These are phyloP conservation scores for Odontamblyopus lacepedii DNA, from an alignment of 2,797 vertebrate genomes.

Conservation along the genomic window DNA sequence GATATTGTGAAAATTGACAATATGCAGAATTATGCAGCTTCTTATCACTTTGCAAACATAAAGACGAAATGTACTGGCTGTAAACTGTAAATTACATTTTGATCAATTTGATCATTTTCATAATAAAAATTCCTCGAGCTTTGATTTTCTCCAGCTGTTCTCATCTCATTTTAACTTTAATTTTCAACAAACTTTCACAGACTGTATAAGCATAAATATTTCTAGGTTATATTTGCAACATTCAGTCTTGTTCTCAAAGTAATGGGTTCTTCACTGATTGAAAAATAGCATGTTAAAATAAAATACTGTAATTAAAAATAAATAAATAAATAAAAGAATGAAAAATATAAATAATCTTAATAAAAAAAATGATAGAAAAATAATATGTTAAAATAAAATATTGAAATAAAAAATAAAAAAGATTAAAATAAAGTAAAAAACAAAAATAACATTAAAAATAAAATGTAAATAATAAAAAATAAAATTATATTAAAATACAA, in stretches of 20 bases:
- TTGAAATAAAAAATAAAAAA: too few species aligned
- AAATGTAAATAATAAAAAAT: too few species aligned
- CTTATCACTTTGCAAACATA: not conserved
- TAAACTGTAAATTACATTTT: not conserved
- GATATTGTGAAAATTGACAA: not conserved
- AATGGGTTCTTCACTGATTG: not conserved
- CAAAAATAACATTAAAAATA: too few species aligned
- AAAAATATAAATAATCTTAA: too few species aligned
- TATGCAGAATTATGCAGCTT: not conserved
- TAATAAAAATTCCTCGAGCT: not conserved
- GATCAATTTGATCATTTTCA: not conserved
- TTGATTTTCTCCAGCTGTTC: not conserved
- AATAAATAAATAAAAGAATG: not conserved
- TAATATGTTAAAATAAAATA: too few species aligned
- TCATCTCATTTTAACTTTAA: not conserved
- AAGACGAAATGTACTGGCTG: not conserved
- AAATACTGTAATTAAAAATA: not conserved
- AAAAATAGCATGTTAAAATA: not conserved
- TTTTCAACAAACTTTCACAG: not conserved
- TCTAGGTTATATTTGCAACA: not conserved
- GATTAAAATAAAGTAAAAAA: too few species aligned
- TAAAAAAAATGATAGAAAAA: too few species aligned
- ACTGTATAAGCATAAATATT: not conserved
- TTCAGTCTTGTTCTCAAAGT: not conserved
- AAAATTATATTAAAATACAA: not conserved